phyloP scores from a whole-genome alignment of 2,797 vertebrate genomes.

The Rhinogobio ventralis region DNA sequence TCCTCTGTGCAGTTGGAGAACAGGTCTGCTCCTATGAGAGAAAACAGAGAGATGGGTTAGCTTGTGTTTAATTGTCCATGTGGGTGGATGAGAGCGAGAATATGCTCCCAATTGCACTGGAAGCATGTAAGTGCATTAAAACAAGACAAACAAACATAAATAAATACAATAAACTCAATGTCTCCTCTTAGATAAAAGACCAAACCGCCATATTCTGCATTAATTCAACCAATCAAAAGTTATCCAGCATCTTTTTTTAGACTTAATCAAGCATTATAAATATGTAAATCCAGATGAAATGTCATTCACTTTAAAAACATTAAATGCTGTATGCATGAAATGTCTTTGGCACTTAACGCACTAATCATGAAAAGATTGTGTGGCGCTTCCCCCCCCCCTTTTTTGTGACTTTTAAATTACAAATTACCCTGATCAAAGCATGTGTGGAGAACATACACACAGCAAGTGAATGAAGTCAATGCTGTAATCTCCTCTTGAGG shows the following conservation, averaged over 20 bases:
- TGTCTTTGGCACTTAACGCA: conserved; percentile 46
- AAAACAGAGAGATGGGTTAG: conserved; percentile 61
- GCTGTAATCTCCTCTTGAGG: conserved; percentile 56
- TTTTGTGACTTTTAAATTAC: conserved; percentile 52
- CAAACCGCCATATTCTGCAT: background rate
- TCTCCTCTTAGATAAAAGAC: conserved; percentile 21
- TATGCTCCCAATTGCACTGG: background rate
- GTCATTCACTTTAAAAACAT: conserved; percentile 56
- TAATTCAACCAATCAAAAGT: conserved; percentile 34
- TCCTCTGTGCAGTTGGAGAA: conserved; percentile 92
- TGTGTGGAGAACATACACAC: conserved; percentile 37
- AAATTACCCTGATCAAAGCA: conserved; percentile 65
- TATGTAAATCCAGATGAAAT: conserved; percentile 51
- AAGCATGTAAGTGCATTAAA: conserved; percentile 21
- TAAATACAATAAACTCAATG: background rate
- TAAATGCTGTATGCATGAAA: conserved; percentile 55
- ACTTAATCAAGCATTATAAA: conserved; percentile 35
- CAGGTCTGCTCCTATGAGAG: conserved; percentile 83
- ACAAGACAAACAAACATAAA: background rate
- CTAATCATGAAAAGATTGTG: conserved; percentile 50
- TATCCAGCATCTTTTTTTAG: conserved; percentile 27
- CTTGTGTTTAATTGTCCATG: conserved; percentile 46
- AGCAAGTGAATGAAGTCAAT: conserved; percentile 50
- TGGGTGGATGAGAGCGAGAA: conserved; percentile 34
- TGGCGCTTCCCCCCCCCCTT: background rate